Conservation (phyloP, 2,113 vertebrate genomes). For the Tyrannus savana region DNA sequence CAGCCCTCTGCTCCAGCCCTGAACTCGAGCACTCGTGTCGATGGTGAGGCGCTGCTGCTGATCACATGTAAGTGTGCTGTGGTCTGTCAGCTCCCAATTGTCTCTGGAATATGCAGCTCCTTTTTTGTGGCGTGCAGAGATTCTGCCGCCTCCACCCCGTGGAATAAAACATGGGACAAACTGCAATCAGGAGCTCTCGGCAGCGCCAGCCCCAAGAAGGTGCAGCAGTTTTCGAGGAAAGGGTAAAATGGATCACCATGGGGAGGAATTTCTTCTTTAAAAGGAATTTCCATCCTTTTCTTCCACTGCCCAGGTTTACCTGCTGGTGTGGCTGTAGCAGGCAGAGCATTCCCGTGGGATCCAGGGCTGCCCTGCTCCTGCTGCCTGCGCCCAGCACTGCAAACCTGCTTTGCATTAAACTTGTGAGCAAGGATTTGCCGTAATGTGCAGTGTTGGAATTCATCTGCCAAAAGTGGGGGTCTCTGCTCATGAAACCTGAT, state of each 20-base stretch:
- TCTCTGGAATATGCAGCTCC: background rate
- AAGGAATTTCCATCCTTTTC: background rate
- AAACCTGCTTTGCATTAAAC: background rate
- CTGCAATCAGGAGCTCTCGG: background rate
- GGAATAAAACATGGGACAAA: accelerated
- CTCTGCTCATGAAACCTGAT: background rate
- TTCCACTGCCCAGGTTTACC: accelerated
- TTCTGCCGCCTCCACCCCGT: accelerated
- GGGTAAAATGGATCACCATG: accelerated
- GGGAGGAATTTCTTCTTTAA: background rate
- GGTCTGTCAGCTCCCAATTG: background rate
- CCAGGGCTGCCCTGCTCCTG: background rate
- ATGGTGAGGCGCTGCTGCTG: accelerated
- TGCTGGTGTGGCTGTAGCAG: accelerated
- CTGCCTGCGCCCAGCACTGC: accelerated
- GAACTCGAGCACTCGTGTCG: accelerated
- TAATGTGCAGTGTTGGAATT: background rate
- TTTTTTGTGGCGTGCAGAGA: background rate
- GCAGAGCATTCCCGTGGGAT: background rate
- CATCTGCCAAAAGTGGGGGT: background rate
- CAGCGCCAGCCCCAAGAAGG: background rate
- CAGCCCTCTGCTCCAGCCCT: background rate
- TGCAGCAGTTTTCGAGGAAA: background rate
- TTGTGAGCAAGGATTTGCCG: background rate
- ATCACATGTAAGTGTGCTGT: background rate